phyloP scores from a whole-genome alignment of 1,140 invertebrate genomes.

The Belonocnema kinseyi region DNA sequence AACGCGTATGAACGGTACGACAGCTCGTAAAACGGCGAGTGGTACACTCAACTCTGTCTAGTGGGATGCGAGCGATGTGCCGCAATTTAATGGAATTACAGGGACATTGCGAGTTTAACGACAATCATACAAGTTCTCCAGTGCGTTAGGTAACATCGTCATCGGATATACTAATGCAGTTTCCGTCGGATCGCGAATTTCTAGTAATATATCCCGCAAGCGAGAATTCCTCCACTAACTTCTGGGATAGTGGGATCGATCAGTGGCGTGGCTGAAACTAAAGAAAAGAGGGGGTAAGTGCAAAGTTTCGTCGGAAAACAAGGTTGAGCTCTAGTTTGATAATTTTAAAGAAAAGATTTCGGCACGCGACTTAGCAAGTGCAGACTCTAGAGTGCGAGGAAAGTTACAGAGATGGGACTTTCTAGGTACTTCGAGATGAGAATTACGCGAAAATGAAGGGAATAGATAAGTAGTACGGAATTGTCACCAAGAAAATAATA shows the following conservation, averaged over 20 bases:
- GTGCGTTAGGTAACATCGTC: not conserved
- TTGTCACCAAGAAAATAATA: slow-evolving; percentile 2
- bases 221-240: not conserved
- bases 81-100: slow-evolving; percentile 27
- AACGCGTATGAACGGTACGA: slow-evolving; percentile 8
- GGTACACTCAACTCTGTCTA: slow-evolving; percentile 17
- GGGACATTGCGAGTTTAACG: slow-evolving; percentile 22
- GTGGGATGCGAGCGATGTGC: slow-evolving; percentile 23
- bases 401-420: not conserved
- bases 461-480: slow-evolving; percentile 12
- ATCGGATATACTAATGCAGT: slow-evolving; percentile 17
- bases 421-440: slow-evolving; percentile 1
- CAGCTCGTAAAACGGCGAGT: slow-evolving; percentile 18
- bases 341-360: slow-evolving; percentile 20
- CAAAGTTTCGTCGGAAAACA: slow-evolving; percentile 12
- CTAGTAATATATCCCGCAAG: no score
- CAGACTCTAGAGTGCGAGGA: not conserved
- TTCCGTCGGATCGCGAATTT: not conserved
- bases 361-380: slow-evolving; percentile 6
- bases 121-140: slow-evolving; percentile 18
- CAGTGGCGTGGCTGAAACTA: not conserved
- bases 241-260: no score
- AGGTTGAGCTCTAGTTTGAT: slow-evolving; percentile 3
- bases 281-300: not conserved
- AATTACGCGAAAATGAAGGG: slow-evolving; percentile 9